Conservation (phyloP, 2,797 vertebrate genomes). For the Dendrocincla tyrannina region DNA sequence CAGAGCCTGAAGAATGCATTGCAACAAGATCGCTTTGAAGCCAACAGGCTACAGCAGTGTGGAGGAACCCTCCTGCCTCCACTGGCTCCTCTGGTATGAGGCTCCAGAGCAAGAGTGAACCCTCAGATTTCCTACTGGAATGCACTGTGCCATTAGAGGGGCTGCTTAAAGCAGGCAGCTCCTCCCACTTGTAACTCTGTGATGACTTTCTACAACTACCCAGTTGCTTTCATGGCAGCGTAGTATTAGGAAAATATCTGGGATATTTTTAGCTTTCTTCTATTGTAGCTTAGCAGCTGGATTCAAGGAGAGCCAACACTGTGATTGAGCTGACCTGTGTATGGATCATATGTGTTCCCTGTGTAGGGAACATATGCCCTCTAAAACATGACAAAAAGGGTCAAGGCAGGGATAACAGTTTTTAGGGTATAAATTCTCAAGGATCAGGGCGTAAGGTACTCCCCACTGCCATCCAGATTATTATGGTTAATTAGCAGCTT, state of each 20-base stretch:
- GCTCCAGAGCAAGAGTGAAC: rapidly evolving
- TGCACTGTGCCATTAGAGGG: background rate
- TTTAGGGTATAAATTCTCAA: background rate
- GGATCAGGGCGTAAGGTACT: background rate
- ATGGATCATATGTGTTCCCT: too few species aligned
- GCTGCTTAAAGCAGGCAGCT: background rate
- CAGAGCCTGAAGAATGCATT: background rate
- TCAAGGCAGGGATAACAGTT: background rate
- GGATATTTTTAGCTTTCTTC: constrained; percentile 63
- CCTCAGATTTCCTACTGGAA: background rate
- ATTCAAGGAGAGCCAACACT: constrained; percentile 4
- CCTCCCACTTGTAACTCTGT: background rate
- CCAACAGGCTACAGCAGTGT: background rate
- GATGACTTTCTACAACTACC: background rate
- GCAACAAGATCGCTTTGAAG: constrained; percentile 32
- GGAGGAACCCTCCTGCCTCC: background rate
- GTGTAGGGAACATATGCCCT: background rate
- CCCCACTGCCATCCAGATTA: background rate
- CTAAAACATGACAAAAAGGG: background rate
- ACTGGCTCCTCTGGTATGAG: background rate
- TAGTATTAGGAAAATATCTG: constrained; percentile 52
- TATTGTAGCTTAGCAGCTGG: constrained; percentile 54
- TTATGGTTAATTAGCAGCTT: constrained; percentile 21
- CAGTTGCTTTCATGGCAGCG: background rate
- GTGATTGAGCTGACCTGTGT: background rate